A percentile compares a stretch with the other conserved stretches of the same genome.
Conservation (phyloP, 2,113 vertebrate species). For the Harpagus bidentatus region DNA sequence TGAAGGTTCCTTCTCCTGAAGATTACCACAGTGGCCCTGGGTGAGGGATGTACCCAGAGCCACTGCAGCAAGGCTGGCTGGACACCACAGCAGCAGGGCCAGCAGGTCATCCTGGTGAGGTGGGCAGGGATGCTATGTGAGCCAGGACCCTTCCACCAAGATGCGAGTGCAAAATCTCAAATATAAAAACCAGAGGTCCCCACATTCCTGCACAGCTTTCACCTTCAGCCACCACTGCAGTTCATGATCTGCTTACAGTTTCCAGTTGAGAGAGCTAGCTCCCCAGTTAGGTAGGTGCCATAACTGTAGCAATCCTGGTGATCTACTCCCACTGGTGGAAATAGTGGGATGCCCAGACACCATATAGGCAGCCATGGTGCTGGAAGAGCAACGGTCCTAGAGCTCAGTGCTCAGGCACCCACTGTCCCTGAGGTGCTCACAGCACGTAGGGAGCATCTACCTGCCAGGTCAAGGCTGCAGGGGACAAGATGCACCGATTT, state of each 20-base stretch:
- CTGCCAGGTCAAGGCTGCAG: neutral
- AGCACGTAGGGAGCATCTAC: neutral
- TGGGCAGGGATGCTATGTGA: neutral
- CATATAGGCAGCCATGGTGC: accelerated
- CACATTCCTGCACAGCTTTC: neutral
- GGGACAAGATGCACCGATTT: neutral
- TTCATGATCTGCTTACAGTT: neutral
- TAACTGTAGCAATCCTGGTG: neutral
- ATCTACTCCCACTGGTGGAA: neutral
- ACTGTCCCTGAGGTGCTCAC: neutral
- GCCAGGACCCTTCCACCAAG: neutral
- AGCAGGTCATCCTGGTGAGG: neutral
- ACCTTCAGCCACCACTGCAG: neutral
- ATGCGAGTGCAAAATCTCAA: neutral
- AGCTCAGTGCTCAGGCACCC: neutral
- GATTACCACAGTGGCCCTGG: neutral
- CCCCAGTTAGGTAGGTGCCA: neutral
- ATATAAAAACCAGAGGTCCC: neutral
- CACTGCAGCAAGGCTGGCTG: neutral
- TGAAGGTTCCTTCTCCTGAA: neutral
- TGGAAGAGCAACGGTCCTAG: neutral
- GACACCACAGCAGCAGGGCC: neutral
- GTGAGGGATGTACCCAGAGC: neutral
- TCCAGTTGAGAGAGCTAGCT: neutral
- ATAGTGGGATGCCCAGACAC: neutral